Conservation (phyloP, 2,113 vertebrate species). For the Actinemys pallida region DNA sequence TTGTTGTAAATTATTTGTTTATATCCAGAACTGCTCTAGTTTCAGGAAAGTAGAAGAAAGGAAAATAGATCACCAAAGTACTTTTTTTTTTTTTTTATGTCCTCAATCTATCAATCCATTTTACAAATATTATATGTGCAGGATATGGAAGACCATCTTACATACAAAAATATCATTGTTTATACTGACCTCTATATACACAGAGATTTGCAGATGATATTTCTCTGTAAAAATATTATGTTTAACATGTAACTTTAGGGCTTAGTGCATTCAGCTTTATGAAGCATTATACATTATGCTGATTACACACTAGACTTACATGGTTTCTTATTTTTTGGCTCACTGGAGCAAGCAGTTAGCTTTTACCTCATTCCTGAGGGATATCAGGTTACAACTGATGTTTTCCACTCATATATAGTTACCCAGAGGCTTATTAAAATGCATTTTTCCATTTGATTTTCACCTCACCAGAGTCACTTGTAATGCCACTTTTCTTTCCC, state of each 20-base stretch:
- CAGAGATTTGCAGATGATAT: neutral
- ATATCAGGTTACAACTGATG: slow-evolving; percentile 66
- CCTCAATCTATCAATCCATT: neutral
- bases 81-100: neutral
- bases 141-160: neutral
- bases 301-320: slow-evolving; percentile 55
- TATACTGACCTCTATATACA: neutral
- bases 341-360: slow-evolving; percentile 63
- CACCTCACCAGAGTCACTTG: slow-evolving; percentile 21
- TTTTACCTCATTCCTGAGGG: slow-evolving; percentile 72
- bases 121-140: neutral
- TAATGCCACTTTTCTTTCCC: slow-evolving; percentile 50
- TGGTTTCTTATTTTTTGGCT: slow-evolving; percentile 64
- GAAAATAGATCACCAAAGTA: neutral
- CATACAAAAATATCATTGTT: neutral
- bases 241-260: neutral
- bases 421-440: slow-evolving; percentile 55
- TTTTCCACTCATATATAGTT: slow-evolving; percentile 42
- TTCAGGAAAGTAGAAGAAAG: neutral
- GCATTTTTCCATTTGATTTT: slow-evolving; percentile 64
- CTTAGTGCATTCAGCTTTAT: neutral
- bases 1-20: neutral
- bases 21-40: neutral
- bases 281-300: slow-evolving; percentile 31
- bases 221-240: slow-evolving; percentile 16